Evolutionary conservation across 1,140 invertebrate genomes (phyloP).

Genomic region (Macrotrachela quadricornifera): DNA sequence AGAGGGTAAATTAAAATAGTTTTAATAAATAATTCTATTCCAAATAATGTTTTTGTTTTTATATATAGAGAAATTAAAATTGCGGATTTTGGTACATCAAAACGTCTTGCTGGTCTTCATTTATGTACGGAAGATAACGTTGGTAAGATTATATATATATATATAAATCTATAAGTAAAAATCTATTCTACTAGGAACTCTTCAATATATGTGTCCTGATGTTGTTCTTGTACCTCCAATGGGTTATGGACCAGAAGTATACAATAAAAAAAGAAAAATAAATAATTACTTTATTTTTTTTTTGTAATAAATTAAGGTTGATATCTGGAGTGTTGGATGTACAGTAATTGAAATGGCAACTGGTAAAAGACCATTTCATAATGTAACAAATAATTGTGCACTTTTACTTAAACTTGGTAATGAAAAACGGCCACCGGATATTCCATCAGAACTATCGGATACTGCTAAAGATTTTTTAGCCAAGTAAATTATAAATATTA

Average conservation of each 20-base stretch:
- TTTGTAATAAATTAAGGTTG: constrained; percentile 35
- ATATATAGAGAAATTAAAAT: constrained; percentile 93
- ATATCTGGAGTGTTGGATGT: constrained; percentile 88
- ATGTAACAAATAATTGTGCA: neutral
- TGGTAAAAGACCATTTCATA: constrained; percentile 58
- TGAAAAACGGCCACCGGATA: no score
- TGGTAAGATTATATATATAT: constrained; percentile 17
- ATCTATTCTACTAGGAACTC: constrained; percentile 32
- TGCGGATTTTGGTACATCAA: constrained; percentile 96
- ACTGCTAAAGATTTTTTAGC: no score
- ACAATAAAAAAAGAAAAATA: neutral
- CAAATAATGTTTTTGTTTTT: constrained; percentile 47
- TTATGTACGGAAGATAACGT: constrained; percentile 83
- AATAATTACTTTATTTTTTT: constrained; percentile 1
- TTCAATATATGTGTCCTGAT: constrained; percentile 98
- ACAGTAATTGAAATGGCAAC: constrained; percentile 98
- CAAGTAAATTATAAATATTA: no score
- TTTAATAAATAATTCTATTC: no score
- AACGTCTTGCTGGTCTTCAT: constrained; percentile 72
- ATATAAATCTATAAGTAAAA: constrained; percentile 19
- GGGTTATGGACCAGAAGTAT: constrained; percentile 81
- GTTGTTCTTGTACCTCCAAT: constrained; percentile 85
- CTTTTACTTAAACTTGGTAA: neutral
- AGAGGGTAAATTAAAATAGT: constrained; percentile 22
- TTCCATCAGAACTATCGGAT: no score